These are phyloP conservation scores for Paralvinella palmiformis DNA, from an alignment of 1,140 invertebrate genomes.

Conservation along the genomic window DNA sequence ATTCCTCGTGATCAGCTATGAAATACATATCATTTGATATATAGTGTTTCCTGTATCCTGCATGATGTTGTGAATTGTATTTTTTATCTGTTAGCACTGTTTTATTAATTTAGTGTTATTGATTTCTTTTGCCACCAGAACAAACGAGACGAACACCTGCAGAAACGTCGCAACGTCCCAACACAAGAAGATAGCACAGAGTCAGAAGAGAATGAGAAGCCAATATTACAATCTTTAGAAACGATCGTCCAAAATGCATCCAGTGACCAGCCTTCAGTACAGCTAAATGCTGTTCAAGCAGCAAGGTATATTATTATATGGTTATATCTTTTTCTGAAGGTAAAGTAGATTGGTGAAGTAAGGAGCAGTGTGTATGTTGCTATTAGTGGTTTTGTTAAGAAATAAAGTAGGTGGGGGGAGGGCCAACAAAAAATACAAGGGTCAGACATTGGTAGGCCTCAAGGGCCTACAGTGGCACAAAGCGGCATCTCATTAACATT, in stretches of 20 bases:
- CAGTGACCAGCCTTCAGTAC: conserved; percentile 41
- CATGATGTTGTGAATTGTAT: background rate
- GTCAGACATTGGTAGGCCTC: too few species aligned
- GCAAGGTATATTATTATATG: too few species aligned
- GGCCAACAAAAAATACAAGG: too few species aligned
- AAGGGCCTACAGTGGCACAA: too few species aligned
- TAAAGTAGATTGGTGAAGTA: too few species aligned
- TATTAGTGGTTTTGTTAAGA: too few species aligned
- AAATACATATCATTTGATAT: background rate
- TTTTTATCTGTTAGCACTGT: background rate
- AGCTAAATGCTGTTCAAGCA: conserved; percentile 47
- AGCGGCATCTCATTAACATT: too few species aligned
- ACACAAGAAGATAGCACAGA: conserved; percentile 44
- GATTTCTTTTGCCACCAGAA: conserved; percentile 53
- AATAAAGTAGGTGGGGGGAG: too few species aligned
- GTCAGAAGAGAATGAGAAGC: conserved; percentile 46
- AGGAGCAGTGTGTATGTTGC: too few species aligned
- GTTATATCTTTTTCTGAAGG: too few species aligned
- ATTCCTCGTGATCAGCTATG: background rate
- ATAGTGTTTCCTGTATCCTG: background rate
- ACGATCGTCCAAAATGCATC: conserved; percentile 44
- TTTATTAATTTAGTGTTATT: background rate
- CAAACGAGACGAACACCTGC: conserved; percentile 91
- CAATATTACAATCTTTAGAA: conserved; percentile 40
- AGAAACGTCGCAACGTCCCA: conserved; percentile 87